phyloP scores from a whole-genome alignment of 2,888 invertebrate genomes.

The Entomobrya proxima region DNA sequence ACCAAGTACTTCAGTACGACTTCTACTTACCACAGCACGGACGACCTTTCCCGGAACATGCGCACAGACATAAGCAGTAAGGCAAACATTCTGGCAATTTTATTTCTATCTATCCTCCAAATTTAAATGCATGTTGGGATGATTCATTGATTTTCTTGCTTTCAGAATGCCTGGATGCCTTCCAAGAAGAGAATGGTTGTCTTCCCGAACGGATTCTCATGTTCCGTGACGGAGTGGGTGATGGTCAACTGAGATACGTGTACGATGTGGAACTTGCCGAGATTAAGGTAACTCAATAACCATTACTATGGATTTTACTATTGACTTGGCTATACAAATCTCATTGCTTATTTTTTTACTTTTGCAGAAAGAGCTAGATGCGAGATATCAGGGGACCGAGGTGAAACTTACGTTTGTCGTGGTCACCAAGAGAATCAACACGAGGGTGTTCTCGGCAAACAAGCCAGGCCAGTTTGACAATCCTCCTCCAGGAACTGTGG shows the following conservation, averaged over 20 bases:
- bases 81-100: neutral
- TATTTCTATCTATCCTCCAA: neutral
- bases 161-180: constrained; percentile 80
- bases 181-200: constrained; percentile 78
- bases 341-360: neutral
- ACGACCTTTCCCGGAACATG: constrained; percentile 58
- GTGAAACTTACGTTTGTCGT: constrained; percentile 84
- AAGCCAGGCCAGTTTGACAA: constrained; percentile 75
- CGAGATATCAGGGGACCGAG: constrained; percentile 24
- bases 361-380: constrained; percentile 46
- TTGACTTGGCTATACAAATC: neutral
- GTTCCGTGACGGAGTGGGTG: constrained; percentile 95
- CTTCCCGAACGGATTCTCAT: constrained; percentile 86
- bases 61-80: constrained; percentile 59
- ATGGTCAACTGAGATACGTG: constrained; percentile 90
- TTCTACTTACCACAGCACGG: constrained; percentile 26
- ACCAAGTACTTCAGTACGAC: constrained; percentile 63
- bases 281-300: constrained; percentile 76
- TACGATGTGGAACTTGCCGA: constrained; percentile 84
- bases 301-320: neutral
- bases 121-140: neutral
- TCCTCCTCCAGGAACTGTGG: constrained; percentile 90
- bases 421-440: constrained; percentile 91
- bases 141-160: neutral
- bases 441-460: too few species aligned